Base-by-base conservation (phyloP, 2,888 invertebrate genomes). In the Gari tellinella region DNA sequence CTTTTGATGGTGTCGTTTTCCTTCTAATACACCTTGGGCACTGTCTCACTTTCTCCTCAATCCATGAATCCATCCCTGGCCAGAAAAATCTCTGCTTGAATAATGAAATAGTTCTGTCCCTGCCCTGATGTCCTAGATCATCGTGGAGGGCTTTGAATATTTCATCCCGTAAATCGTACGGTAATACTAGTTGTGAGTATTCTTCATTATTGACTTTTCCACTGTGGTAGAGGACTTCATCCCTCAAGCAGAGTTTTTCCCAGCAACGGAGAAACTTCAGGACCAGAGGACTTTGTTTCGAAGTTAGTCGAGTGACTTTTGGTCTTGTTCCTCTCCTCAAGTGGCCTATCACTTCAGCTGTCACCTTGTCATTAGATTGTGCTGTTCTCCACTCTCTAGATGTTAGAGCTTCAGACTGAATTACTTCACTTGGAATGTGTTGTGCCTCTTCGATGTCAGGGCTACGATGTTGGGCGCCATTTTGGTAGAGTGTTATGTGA, bases 41-140 rank as follows among this genome's bases (percentile, higher is more conserved):
- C 3, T 43, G 25, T 12, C 26, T 14, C 2, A 62, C 52, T 17
- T 17, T 23, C 4, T 40, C 23, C 12, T 25, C 15, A 1, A 64
- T 25, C 19, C 17, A 46, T 0, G 25, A 4, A 14, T 56, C 65
- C 56, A 65, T 52, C 8, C 58, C 58, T 21, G 66, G 49, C 66
- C 66, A 58, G 19, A 31, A 66, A 23, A 66, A 66, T 14, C 58
- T 25, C 37, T 51, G 37, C 21, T 55, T 67, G 15, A 62, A 56
- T 0, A 62, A 17, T 14, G 48, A 53, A 3, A 25, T 48, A 3
- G 68, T 68, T n/a, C 68, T 23, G 37, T 61, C 61, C 14, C 61
- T n/a, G 41, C 61, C 68, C 31, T 61, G 61, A 19, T 68, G 68
- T 8, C 68, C 68, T 1, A 61, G 55, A 17, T 68, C 68, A 49